Evolutionary conservation across 2,888 invertebrate genomes (phyloP).

Genomic region (Eumerus sabulonum): DNA sequence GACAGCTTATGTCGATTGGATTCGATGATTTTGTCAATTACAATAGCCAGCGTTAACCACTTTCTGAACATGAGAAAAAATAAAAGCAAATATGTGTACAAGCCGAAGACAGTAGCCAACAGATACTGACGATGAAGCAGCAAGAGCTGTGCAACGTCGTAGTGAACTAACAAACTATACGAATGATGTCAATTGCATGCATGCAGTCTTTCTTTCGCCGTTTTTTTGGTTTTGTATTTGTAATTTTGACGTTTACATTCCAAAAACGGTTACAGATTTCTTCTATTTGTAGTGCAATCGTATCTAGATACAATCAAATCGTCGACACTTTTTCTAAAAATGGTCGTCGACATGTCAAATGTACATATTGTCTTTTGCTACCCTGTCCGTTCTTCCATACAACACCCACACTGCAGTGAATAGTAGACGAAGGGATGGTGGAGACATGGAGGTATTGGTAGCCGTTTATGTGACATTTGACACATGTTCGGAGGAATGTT

Average conservation of each 20-base stretch:
- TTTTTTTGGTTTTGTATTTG: constrained; percentile 8
- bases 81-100: constrained; percentile 15
- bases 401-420: constrained; percentile 51
- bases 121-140: neutral
- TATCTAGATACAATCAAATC: constrained; percentile 59
- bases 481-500: constrained; percentile 58
- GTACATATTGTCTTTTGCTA: too few relatives aligned
- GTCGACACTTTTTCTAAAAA: constrained; percentile 63
- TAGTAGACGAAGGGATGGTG: constrained; percentile 4
- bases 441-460: constrained; percentile 36
- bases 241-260: constrained; percentile 55
- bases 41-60: constrained; percentile 42
- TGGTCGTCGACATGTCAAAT: constrained; percentile 58
- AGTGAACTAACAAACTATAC: constrained; percentile 26
- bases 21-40: constrained; percentile 69
- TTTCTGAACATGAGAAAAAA: constrained; percentile 16
- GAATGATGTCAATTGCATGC: constrained; percentile 52
- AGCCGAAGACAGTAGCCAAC: constrained; percentile 18
- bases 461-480: constrained; percentile 63
- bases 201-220: constrained; percentile 7
- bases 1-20: constrained; percentile 68
- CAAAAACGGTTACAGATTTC: constrained; percentile 52
- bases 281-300: constrained; percentile 35
- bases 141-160: constrained; percentile 11
- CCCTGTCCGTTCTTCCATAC: constrained; percentile 17